Base-by-base conservation (phyloP, 2,888 invertebrate genomes). In the Drosophila birchii region DNA sequence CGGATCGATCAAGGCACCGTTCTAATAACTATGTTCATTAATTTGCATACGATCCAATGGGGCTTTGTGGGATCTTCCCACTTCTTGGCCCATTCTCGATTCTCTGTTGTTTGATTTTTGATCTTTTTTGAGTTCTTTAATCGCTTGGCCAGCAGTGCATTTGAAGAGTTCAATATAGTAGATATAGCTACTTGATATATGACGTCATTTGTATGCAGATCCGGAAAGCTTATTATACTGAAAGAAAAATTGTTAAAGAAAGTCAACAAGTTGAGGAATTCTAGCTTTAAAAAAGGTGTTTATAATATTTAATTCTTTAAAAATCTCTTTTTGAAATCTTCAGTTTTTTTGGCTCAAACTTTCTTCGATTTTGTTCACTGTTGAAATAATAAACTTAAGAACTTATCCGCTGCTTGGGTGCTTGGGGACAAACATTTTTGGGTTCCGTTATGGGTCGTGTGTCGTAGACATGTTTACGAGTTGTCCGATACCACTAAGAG, bases 141-240 rank as follows among this genome's bases (percentile, higher is more conserved):
- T 49, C 43, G 47, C 3, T 66, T 43, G 43, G 36, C 55, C 51
- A 64, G 23, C 43, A 60, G 54, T 51, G 58, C 71, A 68, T 68
- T 57, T 20, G n/a, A 34, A 43, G 54, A 72, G 84, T 78, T 85
- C 78, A 82, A 81, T 76, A 85, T 75, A n/a, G 18, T 43, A 20
- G 58, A 71, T 70, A 63, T 11, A 18, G 34, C 58, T 45, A 12
- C 47, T 43, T 66, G 60, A 71, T 62, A 79, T 70, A 82, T 82
- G 80, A 79, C 75, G 78, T 81, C 71, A 81, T 84, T 80, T 79
- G 54, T 72, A 39, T 61, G 61, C 55, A 56, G 44, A 67, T 67
- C 38, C 26, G 20, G 26, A 12, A 9, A 32, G 8, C 36, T n/a
- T 12, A 36, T 29, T 29, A 8, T 34, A 66, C 51, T 61, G 43